Percentiles rank a stretch among this genome's conserved stretches.
These are phyloP conservation scores for Cryptotis parvus DNA, from an alignment of 2,113 vertebrate species.

Conservation along the genomic window DNA sequence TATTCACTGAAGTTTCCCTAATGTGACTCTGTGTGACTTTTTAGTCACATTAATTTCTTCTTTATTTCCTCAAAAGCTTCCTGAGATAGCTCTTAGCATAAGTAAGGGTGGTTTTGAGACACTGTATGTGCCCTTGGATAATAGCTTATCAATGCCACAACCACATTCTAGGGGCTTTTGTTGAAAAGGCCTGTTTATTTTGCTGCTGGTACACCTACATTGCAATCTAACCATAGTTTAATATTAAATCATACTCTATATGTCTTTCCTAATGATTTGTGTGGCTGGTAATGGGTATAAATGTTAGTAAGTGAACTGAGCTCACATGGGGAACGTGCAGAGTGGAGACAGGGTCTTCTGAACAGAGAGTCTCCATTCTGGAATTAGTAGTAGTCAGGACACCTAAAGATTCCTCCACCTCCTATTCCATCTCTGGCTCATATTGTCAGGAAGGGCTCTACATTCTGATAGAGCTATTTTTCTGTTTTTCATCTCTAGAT, in stretches of 20 bases:
- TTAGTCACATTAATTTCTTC: slow-evolving; percentile 10
- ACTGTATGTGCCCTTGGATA: slow-evolving; percentile 13
- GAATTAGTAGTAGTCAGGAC: background rate
- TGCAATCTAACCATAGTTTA: background rate
- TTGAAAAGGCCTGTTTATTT: slow-evolving; percentile 43
- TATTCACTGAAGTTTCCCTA: slow-evolving; percentile 33
- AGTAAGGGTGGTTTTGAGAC: background rate
- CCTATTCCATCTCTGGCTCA: background rate
- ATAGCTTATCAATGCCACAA: background rate
- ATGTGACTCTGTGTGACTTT: background rate
- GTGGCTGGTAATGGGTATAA: background rate
- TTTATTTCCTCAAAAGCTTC: background rate
- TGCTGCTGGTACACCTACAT: background rate
- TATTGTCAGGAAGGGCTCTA: background rate
- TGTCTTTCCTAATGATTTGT: slow-evolving; percentile 18
- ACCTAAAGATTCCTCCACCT: background rate
- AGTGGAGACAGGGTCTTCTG: background rate
- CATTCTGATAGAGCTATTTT: too few species aligned
- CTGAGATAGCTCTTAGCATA: background rate
- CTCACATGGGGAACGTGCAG: background rate
- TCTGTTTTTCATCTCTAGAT: too few species aligned
- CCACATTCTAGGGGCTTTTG: background rate
- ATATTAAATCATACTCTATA: background rate
- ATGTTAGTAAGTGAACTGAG: slow-evolving; percentile 12
- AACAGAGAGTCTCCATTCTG: background rate